Base-by-base conservation (phyloP, 2,888 invertebrate species). In the Cheiracanthium punctorium region DNA sequence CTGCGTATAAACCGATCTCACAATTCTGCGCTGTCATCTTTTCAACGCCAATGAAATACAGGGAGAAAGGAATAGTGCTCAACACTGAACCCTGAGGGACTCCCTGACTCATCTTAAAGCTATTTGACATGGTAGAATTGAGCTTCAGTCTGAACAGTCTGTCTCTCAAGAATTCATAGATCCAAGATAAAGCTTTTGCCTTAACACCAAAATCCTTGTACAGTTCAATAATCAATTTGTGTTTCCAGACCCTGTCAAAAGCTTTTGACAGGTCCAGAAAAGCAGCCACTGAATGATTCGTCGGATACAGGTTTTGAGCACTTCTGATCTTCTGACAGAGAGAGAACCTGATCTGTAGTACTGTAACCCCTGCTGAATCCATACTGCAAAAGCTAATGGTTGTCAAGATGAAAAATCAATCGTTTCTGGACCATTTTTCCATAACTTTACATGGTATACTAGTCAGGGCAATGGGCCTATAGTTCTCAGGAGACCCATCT, bases 201-300 rank as follows among this genome's bases (percentile, higher is more conserved):
- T 41, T 2, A 29, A 76, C 41, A 0, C 12, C 24, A 24, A 64
- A 64, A 28, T 37, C 4, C 4, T 10, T 10, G 10, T 7, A 37
- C 37, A 37, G 37, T 37, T 37, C 10, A 7, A 37, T 37, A 37
- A 37, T 4, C 37, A 37, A 10, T 37, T 37, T 37, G 37, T 37
- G 4, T 7, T 7, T 37, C 32, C 30, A 5, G 2, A 67, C 32
- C 14, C 20, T 29, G n/a, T 67, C 67, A 67, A 67, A 67, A 30
- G 30, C 32, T 7, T 67, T 67, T 4, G 58, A 28, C 5, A 79
- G 32, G 12, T 79, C 70, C 12, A 79, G 29, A 37, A 79, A 70
- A 10, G 69, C 24, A 4, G 28, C 37, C 17, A 71, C 41, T 0
- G 29, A 33, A 28, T 70, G 70, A 29, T 20, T 41, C 17, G 33